Percentiles rank a stretch among this genome's conserved stretches.
Conservation (phyloP, 1,140 invertebrate genomes). For the Myzus persicae region DNA sequence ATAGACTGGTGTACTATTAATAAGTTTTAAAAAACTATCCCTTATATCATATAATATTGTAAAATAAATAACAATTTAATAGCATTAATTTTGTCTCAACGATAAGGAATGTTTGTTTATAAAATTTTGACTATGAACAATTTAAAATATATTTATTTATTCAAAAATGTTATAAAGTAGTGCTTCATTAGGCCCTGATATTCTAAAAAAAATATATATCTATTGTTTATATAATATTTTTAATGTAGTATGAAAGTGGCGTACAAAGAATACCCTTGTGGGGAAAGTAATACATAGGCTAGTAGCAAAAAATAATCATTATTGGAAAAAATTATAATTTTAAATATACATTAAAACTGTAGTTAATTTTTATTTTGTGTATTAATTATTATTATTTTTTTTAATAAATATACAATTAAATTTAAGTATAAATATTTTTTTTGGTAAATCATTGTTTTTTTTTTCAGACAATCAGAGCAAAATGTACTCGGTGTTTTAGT, state of each 20-base stretch:
- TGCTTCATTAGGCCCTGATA: too few species aligned
- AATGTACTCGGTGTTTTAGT: slow-evolving; percentile 43
- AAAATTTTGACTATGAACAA: background rate
- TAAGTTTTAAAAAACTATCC: background rate
- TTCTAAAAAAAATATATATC: too few species aligned
- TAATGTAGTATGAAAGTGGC: too few species aligned
- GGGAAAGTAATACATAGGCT: too few species aligned
- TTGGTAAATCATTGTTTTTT: background rate
- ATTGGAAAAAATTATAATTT: background rate
- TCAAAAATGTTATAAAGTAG: too few species aligned
- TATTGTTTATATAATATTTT: too few species aligned
- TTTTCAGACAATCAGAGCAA: slow-evolving; percentile 49
- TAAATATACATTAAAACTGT: background rate
- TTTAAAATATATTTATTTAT: background rate
- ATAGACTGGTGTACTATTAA: background rate
- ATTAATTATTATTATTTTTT: background rate
- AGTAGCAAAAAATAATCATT: too few species aligned
- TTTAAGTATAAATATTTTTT: background rate
- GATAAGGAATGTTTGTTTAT: background rate
- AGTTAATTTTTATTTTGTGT: background rate
- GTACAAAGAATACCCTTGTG: too few species aligned
- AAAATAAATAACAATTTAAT: background rate
- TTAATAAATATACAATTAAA: background rate
- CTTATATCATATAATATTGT: background rate
- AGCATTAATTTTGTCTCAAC: background rate